A percentile compares a stretch with the other conserved stretches of the same genome.
Evolutionary conservation across 2,113 vertebrate species (phyloP).

Genomic region (Fregetta grallaria): DNA sequence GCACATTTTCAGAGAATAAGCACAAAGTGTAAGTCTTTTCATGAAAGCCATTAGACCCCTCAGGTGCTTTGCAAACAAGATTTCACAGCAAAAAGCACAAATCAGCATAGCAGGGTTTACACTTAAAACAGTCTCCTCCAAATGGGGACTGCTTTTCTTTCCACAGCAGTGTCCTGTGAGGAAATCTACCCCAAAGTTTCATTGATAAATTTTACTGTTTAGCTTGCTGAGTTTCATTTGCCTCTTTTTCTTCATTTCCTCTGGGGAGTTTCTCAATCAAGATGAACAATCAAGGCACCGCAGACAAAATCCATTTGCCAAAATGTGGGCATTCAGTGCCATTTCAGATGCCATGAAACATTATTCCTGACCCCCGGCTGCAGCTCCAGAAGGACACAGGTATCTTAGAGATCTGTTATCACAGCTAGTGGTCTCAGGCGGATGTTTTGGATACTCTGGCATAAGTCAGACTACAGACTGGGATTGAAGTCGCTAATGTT

Average conservation of each 20-base stretch:
- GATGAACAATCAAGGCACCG: neutral
- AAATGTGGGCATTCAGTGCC: neutral
- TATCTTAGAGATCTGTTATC: neutral
- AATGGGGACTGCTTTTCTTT: neutral
- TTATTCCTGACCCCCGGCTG: neutral
- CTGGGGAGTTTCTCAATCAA: rapidly evolving
- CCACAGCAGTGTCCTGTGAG: neutral
- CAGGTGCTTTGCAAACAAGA: neutral
- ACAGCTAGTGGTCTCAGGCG: neutral
- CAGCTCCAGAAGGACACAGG: neutral
- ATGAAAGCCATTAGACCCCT: neutral
- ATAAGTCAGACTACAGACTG: neutral
- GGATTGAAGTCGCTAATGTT: neutral
- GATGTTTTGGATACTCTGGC: neutral
- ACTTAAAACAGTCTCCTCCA: neutral
- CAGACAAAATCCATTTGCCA: neutral
- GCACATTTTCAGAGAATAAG: neutral
- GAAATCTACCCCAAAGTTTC: neutral
- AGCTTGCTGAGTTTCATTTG: neutral
- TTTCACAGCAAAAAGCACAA: neutral
- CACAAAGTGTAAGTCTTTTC: neutral
- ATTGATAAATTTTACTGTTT: neutral
- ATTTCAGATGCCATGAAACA: neutral
- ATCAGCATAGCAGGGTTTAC: rapidly evolving
- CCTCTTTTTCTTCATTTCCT: neutral